These are phyloP conservation scores for Phoenoteleia sp. DNA, from an alignment of 2,888 invertebrate genomes.

Conservation along the genomic window DNA sequence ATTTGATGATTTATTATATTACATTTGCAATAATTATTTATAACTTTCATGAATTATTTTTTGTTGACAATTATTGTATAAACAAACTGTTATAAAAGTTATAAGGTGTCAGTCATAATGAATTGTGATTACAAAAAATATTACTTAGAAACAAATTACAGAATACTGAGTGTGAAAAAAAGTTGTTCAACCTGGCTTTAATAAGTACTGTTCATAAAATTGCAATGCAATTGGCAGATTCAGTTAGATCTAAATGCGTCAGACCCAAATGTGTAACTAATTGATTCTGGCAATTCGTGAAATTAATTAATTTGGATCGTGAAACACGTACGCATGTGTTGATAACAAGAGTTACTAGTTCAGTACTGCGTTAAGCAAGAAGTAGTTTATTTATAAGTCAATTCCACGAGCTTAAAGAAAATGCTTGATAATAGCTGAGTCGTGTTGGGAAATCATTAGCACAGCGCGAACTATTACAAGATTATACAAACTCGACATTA, in stretches of 20 bases:
- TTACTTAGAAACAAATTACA: constrained; percentile 30
- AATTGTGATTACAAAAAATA: constrained; percentile 24
- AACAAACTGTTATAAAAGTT: too few relatives aligned
- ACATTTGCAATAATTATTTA: too few relatives aligned
- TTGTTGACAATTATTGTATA: too few relatives aligned
- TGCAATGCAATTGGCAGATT: constrained; percentile 26
- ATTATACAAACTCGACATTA: constrained; percentile 61
- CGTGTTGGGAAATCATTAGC: constrained; percentile 64
- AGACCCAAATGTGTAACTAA: constrained; percentile 28
- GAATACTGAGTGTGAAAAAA: constrained; percentile 7
- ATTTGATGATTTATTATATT: too few relatives aligned
- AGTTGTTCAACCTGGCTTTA: background rate
- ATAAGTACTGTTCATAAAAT: constrained; percentile 23
- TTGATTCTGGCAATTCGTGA: background rate
- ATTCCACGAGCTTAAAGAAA: constrained; percentile 46
- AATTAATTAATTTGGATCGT: constrained; percentile 44
- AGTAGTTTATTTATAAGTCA: constrained; percentile 42
- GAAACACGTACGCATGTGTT: background rate
- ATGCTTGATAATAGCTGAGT: constrained; percentile 50
- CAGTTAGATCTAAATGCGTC: background rate
- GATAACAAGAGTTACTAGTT: constrained; percentile 9
- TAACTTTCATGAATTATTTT: too few relatives aligned
- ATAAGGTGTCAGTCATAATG: constrained; percentile 43
- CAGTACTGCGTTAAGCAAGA: constrained; percentile 30
- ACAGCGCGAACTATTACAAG: constrained; percentile 60